Evolutionary conservation across 2,888 invertebrate genomes (phyloP), one percentile per base, ranked within the genome.

Genomic region (Pyrrhia umbra): DNA sequence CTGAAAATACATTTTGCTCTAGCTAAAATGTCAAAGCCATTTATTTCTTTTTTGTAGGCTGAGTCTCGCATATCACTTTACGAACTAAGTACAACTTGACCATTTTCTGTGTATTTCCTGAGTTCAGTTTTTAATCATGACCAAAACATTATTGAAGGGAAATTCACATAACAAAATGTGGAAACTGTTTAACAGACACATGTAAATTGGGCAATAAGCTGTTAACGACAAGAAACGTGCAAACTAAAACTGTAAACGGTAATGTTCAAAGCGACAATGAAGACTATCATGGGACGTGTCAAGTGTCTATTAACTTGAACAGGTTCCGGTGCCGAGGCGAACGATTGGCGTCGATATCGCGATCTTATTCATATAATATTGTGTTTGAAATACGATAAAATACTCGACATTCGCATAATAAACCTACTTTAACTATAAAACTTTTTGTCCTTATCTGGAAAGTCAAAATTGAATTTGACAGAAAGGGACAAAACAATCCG

Each of bases 271-370:
- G 13, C 50, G 45, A 49, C 50, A 57, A 73, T 73, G 39, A 40
- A 56, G 46, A 67, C 55, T 40, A 72, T 37, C 43, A 43, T 63
- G 16, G 37, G 23, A 13, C 30, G 30, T 51, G 66, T 72, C 67
- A 56, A 72, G 45, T 68, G 49, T 68, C 69, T 60, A 34, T 68
- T 54, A 55, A n/a, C 54, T 67, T 68, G 40, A 58, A 55, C 62
- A 54, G 56, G 46, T 40, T 60, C 67, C 73, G 40, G 50, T 45
- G 42, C 37, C 39, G 23, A 42, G 9, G 40, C 42, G 27, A 68
- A 72, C 45, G 51, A 39, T 75, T 34, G 62, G 5, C 4, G 10
- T 25, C 34, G 25, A 51, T 15, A 61, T 61, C 50, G 55, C 51
- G 49, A 55, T 68, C 18, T 57, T 57, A 67, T 56, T 56, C 50